These are phyloP conservation scores for Microctonus aethiopoides DNA, from an alignment of 2,888 invertebrate species.

Conservation along the genomic window DNA sequence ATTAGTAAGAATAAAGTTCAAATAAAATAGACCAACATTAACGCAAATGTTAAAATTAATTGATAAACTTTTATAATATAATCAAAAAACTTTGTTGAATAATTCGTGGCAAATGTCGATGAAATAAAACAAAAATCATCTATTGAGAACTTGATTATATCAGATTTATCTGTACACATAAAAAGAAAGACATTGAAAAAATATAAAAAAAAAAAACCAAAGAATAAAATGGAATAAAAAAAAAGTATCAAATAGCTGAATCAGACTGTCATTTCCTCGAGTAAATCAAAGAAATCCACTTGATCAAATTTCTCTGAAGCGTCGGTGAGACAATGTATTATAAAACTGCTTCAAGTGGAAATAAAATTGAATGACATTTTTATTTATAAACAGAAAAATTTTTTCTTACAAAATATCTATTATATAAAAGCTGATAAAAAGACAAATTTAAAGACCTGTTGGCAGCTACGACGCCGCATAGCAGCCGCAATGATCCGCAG, in stretches of 20 bases:
- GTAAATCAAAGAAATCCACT: neutral
- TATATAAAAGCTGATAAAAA: slow-evolving; percentile 7
- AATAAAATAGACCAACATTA: neutral
- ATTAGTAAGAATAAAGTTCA: neutral
- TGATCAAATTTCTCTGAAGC: too few relatives aligned
- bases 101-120: too few relatives aligned
- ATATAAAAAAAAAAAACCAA: too few relatives aligned
- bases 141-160: too few relatives aligned
- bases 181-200: neutral
- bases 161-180: too few relatives aligned
- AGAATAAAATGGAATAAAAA: neutral
- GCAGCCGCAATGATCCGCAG: slow-evolving; percentile 28
- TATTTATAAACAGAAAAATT: too few relatives aligned
- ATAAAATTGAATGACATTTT: slow-evolving; percentile 13
- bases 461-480: slow-evolving; percentile 33
- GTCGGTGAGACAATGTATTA: neutral
- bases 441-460: slow-evolving; percentile 29
- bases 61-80: neutral
- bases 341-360: neutral
- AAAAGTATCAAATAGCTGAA: neutral
- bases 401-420: too few relatives aligned
- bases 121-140: too few relatives aligned
- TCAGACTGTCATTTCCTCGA: neutral
- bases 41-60: neutral
- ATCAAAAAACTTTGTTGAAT: neutral